Conservation (phyloP, 2,888 invertebrate species). For the Apamea monoglypha region DNA sequence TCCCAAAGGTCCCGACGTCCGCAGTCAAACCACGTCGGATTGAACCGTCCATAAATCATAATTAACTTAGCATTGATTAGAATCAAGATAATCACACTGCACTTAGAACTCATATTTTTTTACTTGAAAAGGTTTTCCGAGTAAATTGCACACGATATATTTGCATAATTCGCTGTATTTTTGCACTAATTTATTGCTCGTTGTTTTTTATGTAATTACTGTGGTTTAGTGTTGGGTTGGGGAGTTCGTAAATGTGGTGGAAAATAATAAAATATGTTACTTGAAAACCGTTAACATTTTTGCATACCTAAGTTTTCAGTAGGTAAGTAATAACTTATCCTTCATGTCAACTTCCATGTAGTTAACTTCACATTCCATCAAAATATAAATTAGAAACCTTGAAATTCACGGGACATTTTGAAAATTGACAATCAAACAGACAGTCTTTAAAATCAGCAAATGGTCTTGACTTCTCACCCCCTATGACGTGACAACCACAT, state of each 20-base stretch:
- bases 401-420: neutral
- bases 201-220: constrained; percentile 30
- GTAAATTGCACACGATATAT: constrained; percentile 55
- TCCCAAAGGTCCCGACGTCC: constrained; percentile 10
- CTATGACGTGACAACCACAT: neutral
- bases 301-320: neutral
- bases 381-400: neutral
- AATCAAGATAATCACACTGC: constrained; percentile 47
- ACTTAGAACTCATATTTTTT: constrained; percentile 54
- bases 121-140: constrained; percentile 50
- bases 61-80: constrained; percentile 60
- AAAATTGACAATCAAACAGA: constrained; percentile 9
- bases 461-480: constrained; percentile 44
- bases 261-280: neutral
- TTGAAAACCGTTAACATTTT: neutral
- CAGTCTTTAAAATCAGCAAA: constrained; percentile 5
- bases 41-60: constrained; percentile 60
- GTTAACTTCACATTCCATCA: neutral
- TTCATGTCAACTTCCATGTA: neutral
- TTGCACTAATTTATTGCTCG: constrained; percentile 40
- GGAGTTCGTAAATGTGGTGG: constrained; percentile 2
- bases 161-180: constrained; percentile 56
- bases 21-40: constrained; percentile 45
- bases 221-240: neutral
- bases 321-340: neutral